phyloP scores from a whole-genome alignment of 2,888 invertebrate species.

The Drosophila percnosoma region DNA sequence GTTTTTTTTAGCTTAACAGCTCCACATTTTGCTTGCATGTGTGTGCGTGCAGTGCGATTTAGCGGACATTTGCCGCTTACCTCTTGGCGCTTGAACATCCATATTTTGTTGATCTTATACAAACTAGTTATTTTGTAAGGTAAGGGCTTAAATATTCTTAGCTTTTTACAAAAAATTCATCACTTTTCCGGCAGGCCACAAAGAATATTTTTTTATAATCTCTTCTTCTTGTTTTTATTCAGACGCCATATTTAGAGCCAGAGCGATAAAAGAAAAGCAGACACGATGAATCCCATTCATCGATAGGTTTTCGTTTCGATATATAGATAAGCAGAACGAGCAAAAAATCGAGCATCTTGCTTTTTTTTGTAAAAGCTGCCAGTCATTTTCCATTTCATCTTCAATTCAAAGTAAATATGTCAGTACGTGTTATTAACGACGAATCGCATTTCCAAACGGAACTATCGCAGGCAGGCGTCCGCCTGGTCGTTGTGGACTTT shows the following conservation, averaged over 20 bases:
- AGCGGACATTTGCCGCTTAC: slow-evolving; percentile 27
- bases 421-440: slow-evolving; percentile 84
- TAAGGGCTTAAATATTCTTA: slow-evolving; percentile 34
- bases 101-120: slow-evolving; percentile 42
- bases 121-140: slow-evolving; percentile 47
- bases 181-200: slow-evolving; percentile 56
- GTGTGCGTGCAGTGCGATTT: slow-evolving; percentile 23
- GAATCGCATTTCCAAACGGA: slow-evolving; percentile 92
- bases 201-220: slow-evolving; percentile 54
- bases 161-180: slow-evolving; percentile 38
- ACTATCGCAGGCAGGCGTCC: slow-evolving; percentile 92
- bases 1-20: slow-evolving; percentile 10
- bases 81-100: slow-evolving; percentile 72
- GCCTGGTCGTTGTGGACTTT: slow-evolving; percentile 97
- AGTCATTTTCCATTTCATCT: slow-evolving; percentile 55
- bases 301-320: slow-evolving; percentile 30
- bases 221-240: slow-evolving; percentile 56
- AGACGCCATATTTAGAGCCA: slow-evolving; percentile 68
- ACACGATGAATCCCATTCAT: slow-evolving; percentile 13
- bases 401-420: slow-evolving; percentile 68
- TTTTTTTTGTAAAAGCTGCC: slow-evolving; percentile 49
- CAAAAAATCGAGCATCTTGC: slow-evolving; percentile 26
- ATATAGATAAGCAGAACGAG: background rate
- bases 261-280: background rate
- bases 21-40: slow-evolving; percentile 10